Percentiles rank a stretch among this genome's conserved stretches.
Conservation (phyloP, 2,888 invertebrate genomes). For the Bombylius discolor region DNA sequence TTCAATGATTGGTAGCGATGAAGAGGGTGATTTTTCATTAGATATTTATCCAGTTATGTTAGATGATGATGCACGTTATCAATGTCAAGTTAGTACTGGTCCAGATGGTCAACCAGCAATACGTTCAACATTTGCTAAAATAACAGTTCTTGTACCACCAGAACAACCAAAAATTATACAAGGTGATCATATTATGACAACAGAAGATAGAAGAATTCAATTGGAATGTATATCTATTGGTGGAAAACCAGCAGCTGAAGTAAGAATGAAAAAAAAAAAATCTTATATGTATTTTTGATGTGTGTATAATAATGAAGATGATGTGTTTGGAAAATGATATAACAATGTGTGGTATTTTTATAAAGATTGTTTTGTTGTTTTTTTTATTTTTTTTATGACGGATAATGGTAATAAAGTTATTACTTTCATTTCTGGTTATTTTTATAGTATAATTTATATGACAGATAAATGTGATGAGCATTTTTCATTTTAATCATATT, state of each 20-base stretch:
- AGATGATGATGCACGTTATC: constrained; percentile 85
- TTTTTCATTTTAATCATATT: too few relatives aligned
- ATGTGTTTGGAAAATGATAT: too few relatives aligned
- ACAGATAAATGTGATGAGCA: too few relatives aligned
- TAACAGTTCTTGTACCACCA: constrained; percentile 82
- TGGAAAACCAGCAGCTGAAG: constrained; percentile 90
- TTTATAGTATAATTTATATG: too few relatives aligned
- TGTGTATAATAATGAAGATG: too few relatives aligned
- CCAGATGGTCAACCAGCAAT: constrained; percentile 62
- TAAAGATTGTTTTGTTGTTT: too few relatives aligned
- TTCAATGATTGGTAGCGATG: constrained; percentile 90
- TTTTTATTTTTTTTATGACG: too few relatives aligned
- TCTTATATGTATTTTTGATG: too few relatives aligned
- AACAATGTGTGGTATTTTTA: too few relatives aligned
- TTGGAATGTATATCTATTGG: constrained; percentile 82
- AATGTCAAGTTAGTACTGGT: constrained; percentile 86
- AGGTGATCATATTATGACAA: constrained; percentile 70
- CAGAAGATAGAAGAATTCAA: constrained; percentile 78
- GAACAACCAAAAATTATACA: constrained; percentile 80
- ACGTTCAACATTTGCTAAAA: constrained; percentile 69
- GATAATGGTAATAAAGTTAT: too few relatives aligned
- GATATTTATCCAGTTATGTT: constrained; percentile 79
- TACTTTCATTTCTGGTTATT: too few relatives aligned
- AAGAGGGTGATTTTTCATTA: constrained; percentile 86
- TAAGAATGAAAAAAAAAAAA: constrained; percentile 33